Conservation (phyloP, 1,140 invertebrate species). For the Drosophila santomea region DNA sequence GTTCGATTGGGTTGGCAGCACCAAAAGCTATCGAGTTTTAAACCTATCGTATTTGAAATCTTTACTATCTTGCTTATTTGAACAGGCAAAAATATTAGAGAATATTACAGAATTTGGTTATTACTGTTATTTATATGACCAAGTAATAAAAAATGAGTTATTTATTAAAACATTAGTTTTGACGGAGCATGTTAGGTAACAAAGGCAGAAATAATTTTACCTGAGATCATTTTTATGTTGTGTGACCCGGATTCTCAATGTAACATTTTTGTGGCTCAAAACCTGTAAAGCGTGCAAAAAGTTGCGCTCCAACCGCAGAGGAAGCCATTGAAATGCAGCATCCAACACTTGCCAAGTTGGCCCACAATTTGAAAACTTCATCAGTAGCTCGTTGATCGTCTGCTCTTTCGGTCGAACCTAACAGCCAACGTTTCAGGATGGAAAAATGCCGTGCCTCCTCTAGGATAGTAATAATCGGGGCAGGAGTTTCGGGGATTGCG, state of each 20-base stretch:
- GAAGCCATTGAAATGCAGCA: slow-evolving; percentile 24
- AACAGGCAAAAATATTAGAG: too few relatives aligned
- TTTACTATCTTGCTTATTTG: too few relatives aligned
- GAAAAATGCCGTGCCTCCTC: slow-evolving; percentile 28
- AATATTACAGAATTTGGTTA: too few relatives aligned
- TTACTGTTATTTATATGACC: too few relatives aligned
- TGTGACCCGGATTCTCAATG: slow-evolving; percentile 12
- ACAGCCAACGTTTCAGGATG: slow-evolving; percentile 9
- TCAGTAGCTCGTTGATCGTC: slow-evolving; percentile 37
- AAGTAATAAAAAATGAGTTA: not conserved
- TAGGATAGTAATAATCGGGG: slow-evolving; percentile 86
- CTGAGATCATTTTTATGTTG: not conserved
- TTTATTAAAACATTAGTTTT: not conserved
- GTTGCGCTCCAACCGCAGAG: slow-evolving; percentile 9
- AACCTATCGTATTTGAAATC: not conserved
- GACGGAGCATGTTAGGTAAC: not conserved
- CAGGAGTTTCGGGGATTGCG: slow-evolving; percentile 87
- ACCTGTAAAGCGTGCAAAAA: not conserved
- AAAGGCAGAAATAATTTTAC: not conserved
- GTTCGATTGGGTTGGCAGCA: not conserved
- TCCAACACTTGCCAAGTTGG: slow-evolving; percentile 1
- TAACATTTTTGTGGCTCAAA: slow-evolving; percentile 11
- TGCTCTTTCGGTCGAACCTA: not conserved
- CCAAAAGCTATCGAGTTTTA: not conserved
- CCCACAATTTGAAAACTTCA: slow-evolving; percentile 4